Base-by-base conservation (phyloP, 2,888 invertebrate genomes). In the Noctua pronuba region DNA sequence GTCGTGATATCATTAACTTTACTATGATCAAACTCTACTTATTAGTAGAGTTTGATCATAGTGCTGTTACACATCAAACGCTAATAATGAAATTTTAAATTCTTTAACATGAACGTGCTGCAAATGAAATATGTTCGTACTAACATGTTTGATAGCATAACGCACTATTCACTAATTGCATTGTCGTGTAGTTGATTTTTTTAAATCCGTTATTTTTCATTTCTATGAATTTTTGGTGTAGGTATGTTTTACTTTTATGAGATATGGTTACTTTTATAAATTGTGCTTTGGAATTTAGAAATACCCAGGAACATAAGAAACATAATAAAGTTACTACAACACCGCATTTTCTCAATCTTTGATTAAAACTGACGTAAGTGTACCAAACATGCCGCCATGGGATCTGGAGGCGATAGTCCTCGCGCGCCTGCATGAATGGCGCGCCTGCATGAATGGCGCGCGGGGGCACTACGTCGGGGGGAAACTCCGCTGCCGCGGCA, bases 1-100 rank as follows among this genome's bases (percentile, higher is more conserved):
- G 65, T 68, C 65, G 55, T 46, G 69, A 82, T 79, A 73, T 73
- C 67, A 78, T 73, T 67, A 85, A 65, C 81, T 60, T 70, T n/a
- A 73, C 38, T 60, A 72, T 41, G 60, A 49, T 52, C 11, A 70
- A 64, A 75, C 44, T 83, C 76, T 60, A 49, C 28, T 74, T 68
- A n/a, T n/a, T n/a, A n/a, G n/a, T n/a, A n/a, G n/a, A n/a, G n/a
- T n/a, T n/a, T n/a, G n/a, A n/a, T n/a, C n/a, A 69, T 72, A 79
- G 82, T 75, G 24, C 4, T 64, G 64, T 38, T 65, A 62, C 24
- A 5, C 38, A 44, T 72, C 60, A 71, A 82, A 60, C 18, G 21
- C 21, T 58, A 58, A 38, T 16, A 46, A n/a, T 49, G 4, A 58
- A 62, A 13, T 62, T n/a, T 49, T 41, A 18, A 69, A 18, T 55